These are phyloP conservation scores for Thymelicus acteon DNA, from an alignment of 2,888 invertebrate species.

Conservation along the genomic window DNA sequence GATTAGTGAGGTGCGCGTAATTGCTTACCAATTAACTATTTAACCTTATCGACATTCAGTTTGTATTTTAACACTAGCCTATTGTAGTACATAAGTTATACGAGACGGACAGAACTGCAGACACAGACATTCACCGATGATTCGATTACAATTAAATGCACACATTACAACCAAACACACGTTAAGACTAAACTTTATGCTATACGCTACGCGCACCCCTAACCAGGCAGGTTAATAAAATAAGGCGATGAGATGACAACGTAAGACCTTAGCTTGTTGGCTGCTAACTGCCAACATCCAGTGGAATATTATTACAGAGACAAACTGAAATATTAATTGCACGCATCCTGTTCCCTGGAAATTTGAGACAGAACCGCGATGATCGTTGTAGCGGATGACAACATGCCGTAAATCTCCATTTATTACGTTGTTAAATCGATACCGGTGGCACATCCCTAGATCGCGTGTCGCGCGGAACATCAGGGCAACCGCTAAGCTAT, in stretches of 20 bases:
- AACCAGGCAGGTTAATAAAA: too few species aligned
- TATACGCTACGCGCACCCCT: too few species aligned
- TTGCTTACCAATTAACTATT: not conserved
- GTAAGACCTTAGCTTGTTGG: too few species aligned
- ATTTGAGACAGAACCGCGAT: slow-evolving; percentile 25
- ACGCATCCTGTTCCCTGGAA: slow-evolving; percentile 10
- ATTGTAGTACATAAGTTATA: not conserved
- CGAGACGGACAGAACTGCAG: too few species aligned
- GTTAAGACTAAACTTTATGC: too few species aligned
- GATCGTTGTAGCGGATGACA: slow-evolving; percentile 40
- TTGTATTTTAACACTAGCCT: not conserved
- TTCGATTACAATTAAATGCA: too few species aligned
- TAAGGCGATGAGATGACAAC: too few species aligned
- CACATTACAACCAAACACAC: too few species aligned
- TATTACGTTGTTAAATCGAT: slow-evolving; percentile 68
- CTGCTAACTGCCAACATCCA: too few species aligned
- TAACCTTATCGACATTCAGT: not conserved
- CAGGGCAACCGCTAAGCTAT: slow-evolving; percentile 61
- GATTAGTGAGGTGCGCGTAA: slow-evolving; percentile 21
- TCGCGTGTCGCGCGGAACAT: slow-evolving; percentile 73
- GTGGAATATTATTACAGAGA: too few species aligned
- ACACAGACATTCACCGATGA: too few species aligned
- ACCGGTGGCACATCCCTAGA: slow-evolving; percentile 71
- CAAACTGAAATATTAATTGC: slow-evolving; percentile 14
- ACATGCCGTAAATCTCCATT: slow-evolving; percentile 26